Evolutionary conservation across 2,797 vertebrate genomes (phyloP).

Genomic region (Iguana delicatissima): DNA sequence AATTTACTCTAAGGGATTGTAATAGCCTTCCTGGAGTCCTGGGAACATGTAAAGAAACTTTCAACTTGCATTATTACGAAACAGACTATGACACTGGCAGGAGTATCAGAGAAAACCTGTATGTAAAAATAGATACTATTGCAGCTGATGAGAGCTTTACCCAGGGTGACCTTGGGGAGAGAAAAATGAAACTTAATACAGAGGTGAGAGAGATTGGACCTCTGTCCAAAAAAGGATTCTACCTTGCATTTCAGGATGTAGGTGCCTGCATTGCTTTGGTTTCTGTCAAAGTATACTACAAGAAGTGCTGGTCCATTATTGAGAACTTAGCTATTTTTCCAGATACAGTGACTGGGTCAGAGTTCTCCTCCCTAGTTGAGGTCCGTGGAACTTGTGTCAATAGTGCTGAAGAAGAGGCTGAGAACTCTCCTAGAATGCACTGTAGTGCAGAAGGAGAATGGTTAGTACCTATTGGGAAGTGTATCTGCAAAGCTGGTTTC

Average conservation of each 20-base stretch:
- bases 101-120: constrained; percentile 96
- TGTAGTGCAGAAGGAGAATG: constrained; percentile 99
- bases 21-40: constrained; percentile 98
- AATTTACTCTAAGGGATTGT: constrained; percentile 99
- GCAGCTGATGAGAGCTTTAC: constrained; percentile 99
- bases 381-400: constrained; percentile 95
- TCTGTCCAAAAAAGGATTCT: constrained; percentile 95
- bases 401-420: constrained; percentile 95
- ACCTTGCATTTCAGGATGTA: constrained; percentile 99
- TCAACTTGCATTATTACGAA: constrained; percentile 99
- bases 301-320: constrained; percentile 99
- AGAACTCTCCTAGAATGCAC: constrained; percentile 99
- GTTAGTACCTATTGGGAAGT: constrained; percentile 99
- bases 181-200: constrained; percentile 99
- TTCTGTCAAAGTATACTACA: constrained; percentile 99
- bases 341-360: constrained; percentile 98
- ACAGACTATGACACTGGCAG: constrained; percentile 96
- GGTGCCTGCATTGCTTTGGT: constrained; percentile 98
- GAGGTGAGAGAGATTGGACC: constrained; percentile 98
- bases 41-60: constrained; percentile 99
- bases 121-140: constrained; percentile 99
- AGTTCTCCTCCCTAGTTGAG: constrained; percentile 99
- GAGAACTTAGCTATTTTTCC: constrained; percentile 99
- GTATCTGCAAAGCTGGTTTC: constrained; percentile 98
- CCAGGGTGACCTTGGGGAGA: constrained; percentile 97